Evolutionary conservation across 2,113 vertebrate species (phyloP), one percentile per base, ranked within the genome.

Genomic region (Chlorocebus sabaeus): DNA sequence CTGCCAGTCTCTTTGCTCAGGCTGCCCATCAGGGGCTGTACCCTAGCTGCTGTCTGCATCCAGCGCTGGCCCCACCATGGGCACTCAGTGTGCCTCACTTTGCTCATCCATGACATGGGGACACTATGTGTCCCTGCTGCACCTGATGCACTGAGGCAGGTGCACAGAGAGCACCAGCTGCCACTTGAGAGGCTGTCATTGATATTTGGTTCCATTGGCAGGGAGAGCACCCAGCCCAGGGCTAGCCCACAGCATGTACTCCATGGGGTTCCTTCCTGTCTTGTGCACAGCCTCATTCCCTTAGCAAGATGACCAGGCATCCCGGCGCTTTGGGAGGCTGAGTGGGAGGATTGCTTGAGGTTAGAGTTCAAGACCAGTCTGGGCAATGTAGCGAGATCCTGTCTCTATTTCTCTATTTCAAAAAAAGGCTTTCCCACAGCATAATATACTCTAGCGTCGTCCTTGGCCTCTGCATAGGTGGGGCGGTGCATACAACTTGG

Each of bases 401-500:
- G 27, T 64, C 27, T 64, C 61, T 32, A 30, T 64, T 64, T 30
- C 61, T 30, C 4, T 13, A 64, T 64, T 64, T 64, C 12, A 32
- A 13, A 27, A 64, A 64, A 64, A 64, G 27, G 2, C 61, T 55
- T 55, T 64, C 12, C 61, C 61, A 64, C 27, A 38, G 43, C 22
- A n/a, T 11, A 16, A 45, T 6, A 14, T 1, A 8, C 72, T 32
- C 18, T 57, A 14, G 50, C 30, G 50, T 84, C n/a, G 8, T 18
- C 4, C 48, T 89, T 30, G 20, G 18, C 3, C 20, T n/a, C 18
- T 30, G 61, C 30, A 75, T 52, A 59, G 32, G n/a, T n/a, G 4
- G 27, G 4, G 8, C 11, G 13, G 13, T 11, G 8, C 2, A 2
- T 0, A 0, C 30, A 18, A 20, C 9, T 27, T 3, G 7, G 83